phyloP scores from a whole-genome alignment of 2,797 vertebrate species.

The Lateolabrax maculatus region DNA sequence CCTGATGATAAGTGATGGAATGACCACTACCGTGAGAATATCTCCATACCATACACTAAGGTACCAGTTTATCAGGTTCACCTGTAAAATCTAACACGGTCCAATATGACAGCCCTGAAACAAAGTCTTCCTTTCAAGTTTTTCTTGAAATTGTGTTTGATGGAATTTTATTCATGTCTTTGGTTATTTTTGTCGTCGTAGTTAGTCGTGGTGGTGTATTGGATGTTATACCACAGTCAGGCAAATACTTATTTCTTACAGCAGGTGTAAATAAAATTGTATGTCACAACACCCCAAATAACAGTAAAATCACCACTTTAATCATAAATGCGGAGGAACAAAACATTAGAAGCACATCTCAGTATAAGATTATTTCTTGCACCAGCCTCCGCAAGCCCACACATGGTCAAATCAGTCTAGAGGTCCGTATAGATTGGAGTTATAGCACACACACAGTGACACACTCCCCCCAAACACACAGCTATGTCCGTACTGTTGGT shows the following conservation, averaged over 20 bases:
- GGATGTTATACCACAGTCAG: not conserved
- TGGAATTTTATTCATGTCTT: not conserved
- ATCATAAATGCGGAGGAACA: not conserved
- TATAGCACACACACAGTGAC: not conserved
- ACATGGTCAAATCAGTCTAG: not conserved
- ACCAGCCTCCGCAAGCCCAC: accelerated
- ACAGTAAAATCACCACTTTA: not conserved
- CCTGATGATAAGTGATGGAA: not conserved
- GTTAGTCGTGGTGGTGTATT: not conserved
- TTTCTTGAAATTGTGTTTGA: not conserved
- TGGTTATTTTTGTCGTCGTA: not conserved
- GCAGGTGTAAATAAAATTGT: not conserved
- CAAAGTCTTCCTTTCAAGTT: not conserved
- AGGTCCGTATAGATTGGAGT: not conserved
- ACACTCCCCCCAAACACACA: not conserved
- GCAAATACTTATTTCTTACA: not conserved
- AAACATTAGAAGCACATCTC: not conserved
- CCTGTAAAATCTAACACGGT: not conserved
- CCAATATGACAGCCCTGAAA: not conserved
- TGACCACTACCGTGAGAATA: not conserved
- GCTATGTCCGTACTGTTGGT: not conserved
- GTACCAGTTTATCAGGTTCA: not conserved
- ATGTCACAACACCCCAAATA: not conserved
- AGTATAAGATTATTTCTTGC: not conserved
- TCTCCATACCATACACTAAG: not conserved